Conservation (phyloP, 2,888 invertebrate species). For the Oligia strigilis region DNA sequence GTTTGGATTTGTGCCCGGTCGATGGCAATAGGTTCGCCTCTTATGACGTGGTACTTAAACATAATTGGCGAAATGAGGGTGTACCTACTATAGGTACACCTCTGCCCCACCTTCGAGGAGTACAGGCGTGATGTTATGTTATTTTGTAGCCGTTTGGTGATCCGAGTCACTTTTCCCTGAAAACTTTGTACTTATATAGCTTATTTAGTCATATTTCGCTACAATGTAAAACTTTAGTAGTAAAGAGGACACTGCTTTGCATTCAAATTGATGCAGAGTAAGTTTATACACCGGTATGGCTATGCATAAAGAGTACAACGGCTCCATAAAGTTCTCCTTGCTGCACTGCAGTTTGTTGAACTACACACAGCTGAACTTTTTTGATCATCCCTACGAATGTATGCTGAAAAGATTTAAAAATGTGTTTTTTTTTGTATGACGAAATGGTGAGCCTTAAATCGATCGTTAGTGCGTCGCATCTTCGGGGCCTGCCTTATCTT, state of each 20-base stretch:
- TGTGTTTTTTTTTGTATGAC: not conserved
- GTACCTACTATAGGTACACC: too few species aligned
- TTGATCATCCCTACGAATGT: not conserved
- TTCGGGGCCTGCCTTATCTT: conserved; percentile 15
- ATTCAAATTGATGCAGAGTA: conserved; percentile 40
- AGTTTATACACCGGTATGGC: not conserved
- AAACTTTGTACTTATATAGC: not conserved
- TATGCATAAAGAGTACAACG: conserved; percentile 46
- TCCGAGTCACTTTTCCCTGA: not conserved
- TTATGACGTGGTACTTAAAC: too few species aligned
- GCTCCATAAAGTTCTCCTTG: conserved; percentile 38
- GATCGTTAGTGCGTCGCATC: not conserved
- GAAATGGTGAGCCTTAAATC: not conserved
- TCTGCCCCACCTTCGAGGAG: not conserved
- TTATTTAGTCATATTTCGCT: not conserved
- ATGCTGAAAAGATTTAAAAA: not conserved
- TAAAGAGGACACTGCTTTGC: conserved; percentile 15
- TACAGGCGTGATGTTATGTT: not conserved
- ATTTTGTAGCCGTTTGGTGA: not conserved
- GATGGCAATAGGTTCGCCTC: too few species aligned
- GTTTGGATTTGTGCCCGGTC: too few species aligned
- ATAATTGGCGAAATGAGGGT: too few species aligned
- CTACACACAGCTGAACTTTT: conserved; percentile 22
- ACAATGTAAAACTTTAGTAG: conserved; percentile 28
- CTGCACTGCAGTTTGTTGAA: conserved; percentile 15